These are phyloP conservation scores for Euglossa dilemma DNA, from an alignment of 1,140 invertebrate genomes.

Conservation along the genomic window DNA sequence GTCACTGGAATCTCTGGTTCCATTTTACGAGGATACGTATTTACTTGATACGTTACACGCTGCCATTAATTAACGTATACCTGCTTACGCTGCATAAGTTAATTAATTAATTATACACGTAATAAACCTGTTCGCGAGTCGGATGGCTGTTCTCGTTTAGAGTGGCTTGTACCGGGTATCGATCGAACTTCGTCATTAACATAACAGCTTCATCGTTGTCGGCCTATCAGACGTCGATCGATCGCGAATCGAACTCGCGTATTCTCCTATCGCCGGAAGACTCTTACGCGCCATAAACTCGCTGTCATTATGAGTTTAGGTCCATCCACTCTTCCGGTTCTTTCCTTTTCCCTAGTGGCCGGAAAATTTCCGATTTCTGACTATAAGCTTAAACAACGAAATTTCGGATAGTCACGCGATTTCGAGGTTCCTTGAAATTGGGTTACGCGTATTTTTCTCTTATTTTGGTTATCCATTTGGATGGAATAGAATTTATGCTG, in stretches of 20 bases:
- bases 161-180: conserved; percentile 47
- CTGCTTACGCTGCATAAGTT: conserved; percentile 59
- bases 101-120: conserved; percentile 68
- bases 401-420: no score
- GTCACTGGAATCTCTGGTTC: conserved; percentile 16
- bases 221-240: conserved; percentile 25
- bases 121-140: conserved; percentile 58
- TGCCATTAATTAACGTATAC: conserved; percentile 64
- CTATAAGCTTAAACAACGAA: no score
- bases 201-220: conserved; percentile 54
- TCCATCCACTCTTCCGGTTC: not conserved
- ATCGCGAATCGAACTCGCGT: conserved; percentile 6
- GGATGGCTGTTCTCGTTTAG: conserved; percentile 50
- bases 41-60: conserved; percentile 62
- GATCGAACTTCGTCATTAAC: conserved; percentile 60
- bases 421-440: no score
- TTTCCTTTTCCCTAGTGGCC: not conserved
- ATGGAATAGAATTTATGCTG: no score
- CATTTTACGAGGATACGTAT: conserved; percentile 37
- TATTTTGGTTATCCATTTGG: no score
- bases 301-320: not conserved
- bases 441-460: no score
- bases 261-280: not conserved
- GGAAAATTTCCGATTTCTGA: not conserved
- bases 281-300: not conserved